Percentiles rank a stretch among this genome's conserved stretches.
Conservation (phyloP, 2,113 vertebrate species). For the Bos taurus region ARS-UCD2.0 NC_037328.1:61207001-61207500, state of each 20-base stretch:
- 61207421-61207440: constrained; percentile 66
- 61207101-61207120: background rate
- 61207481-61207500: constrained; percentile 38
- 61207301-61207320: background rate
- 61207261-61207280: background rate
- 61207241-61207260: background rate
- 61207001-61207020: constrained; percentile 42
- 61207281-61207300: background rate
- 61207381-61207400: constrained; percentile 52
- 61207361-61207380: constrained; percentile 52
- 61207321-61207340: constrained; percentile 3
- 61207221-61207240: background rate
- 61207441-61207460: constrained; percentile 40
- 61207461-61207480: constrained; percentile 26
- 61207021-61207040: constrained; percentile 33
- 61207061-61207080: background rate
- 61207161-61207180: background rate
- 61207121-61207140: background rate
- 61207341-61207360: constrained; percentile 54
- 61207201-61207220: background rate
- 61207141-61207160: background rate
- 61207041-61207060: constrained; percentile 48
- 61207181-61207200: background rate
- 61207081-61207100: background rate
- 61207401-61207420: constrained; percentile 60